Evolutionary conservation across 2,113 vertebrate species (phyloP).

Genomic region (Andinoacara biseriatus): DNA sequence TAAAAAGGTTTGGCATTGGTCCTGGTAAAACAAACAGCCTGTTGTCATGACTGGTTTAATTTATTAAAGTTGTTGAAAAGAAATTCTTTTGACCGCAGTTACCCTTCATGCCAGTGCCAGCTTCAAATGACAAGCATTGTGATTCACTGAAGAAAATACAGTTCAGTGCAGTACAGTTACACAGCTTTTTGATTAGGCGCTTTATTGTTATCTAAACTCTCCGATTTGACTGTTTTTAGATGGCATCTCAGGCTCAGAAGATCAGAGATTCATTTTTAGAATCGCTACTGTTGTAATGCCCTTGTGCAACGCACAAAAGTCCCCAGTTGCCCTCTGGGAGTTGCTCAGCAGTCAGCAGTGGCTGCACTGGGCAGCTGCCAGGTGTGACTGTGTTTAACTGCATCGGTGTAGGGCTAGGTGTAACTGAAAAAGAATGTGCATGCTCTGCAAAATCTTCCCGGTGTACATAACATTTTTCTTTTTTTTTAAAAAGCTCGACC

Average conservation of each 20-base stretch:
- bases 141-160: neutral
- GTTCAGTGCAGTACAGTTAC: neutral
- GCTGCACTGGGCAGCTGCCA: slow-evolving; percentile 47
- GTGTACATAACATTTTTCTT: slow-evolving; percentile 14
- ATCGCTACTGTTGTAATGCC: neutral
- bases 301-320: slow-evolving; percentile 31
- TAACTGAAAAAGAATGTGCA: slow-evolving; percentile 40
- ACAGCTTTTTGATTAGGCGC: neutral
- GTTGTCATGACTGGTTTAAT: too few species aligned
- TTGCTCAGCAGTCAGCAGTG: neutral
- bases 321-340: neutral
- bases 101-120: too few species aligned
- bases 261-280: neutral
- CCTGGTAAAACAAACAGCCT: too few species aligned
- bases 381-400: slow-evolving; percentile 54
- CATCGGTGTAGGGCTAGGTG: slow-evolving; percentile 25
- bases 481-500: neutral
- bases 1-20: neutral
- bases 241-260: neutral
- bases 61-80: too few species aligned
- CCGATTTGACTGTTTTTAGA: neutral
- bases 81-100: too few species aligned
- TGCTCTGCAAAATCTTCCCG: slow-evolving; percentile 44
- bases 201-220: neutral
- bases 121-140: neutral